Base-by-base conservation (phyloP, 2,113 vertebrate genomes). In the Antechinus stuartii region DNA sequence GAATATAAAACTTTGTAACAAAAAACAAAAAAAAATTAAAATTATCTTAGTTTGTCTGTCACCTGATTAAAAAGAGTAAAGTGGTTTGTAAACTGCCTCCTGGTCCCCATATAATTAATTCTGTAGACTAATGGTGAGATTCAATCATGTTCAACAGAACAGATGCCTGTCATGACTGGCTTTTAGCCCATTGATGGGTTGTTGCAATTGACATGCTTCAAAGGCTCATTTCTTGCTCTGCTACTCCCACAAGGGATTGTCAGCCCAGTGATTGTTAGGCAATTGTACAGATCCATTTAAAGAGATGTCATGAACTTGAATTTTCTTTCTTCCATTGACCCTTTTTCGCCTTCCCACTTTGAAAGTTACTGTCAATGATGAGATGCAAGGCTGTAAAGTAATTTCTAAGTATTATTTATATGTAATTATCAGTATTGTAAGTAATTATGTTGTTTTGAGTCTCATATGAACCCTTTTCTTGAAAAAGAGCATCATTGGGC, bases 191-290 rank as follows among this genome's bases (percentile, higher is more conserved):
- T 57, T 96, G 95, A 90, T 27, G 68, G 61, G 61, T 91, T 96
- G 95, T 76, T 97, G 93, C 61, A 95, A 96, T 94, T 97, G 97
- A 97, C 97, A 92, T n/a, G 89, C 98, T 98, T 61, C 91, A 94
- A 56, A 55, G 96, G 96, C 95, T 98, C 91, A 91, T 96, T 97
- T 97, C 96, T 97, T 96, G 96, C 52, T 93, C 91, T 89, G 12
- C 53, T 97, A 92, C 92, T 97, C 95, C 92, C 56, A 0, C 96
- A 94, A 98, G 90, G 93, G 95, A 91, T 95, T 97, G 95, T 93
- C 92, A 95, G 1, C 95, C 68, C 19, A 23, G 35, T 8, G 68
- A 84, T 42, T 42, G 68, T 84, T 93, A 93, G 94, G 93, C 94
- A 92, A 92, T 97, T 95, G 47, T 93, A 89, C 95, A 96, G 61